Evolutionary conservation across 1,140 invertebrate species (phyloP), one percentile per base, ranked within the genome.

Genomic region (Aphis craccivora): DNA sequence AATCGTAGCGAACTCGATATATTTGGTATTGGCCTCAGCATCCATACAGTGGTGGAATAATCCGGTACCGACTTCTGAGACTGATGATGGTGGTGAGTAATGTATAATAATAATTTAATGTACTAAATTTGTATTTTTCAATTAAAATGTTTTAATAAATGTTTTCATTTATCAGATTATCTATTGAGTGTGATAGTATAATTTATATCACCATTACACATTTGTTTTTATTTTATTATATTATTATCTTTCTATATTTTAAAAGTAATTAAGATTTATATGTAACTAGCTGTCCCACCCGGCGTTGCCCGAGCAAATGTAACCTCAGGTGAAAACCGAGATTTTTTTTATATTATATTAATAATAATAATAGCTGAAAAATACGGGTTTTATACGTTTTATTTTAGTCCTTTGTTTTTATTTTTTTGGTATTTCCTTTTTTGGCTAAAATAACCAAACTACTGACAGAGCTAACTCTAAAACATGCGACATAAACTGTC

Each of bases 21-120:
- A 97, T 94, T 95, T 97, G 14, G 94, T 97, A 18, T 97, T 96
- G 95, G 97, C 97, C 0, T 97, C 97, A 76, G 97, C 96, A 3
- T 96, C 97, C 94, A 96, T 97, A 53, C 97, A 97, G 94, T 96
- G 96, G 94, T 98, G 97, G 97, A 97, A 97, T 95, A 95, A 96
- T 45, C 90, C 81, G 22, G 43, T 94, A 18, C 48, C 76, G 25
- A 53, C 45, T 37, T 84, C 30, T 8, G 91, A 86, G 23, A 48
- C 22, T 84, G 76, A 93, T 20, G 81, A 23, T 43, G 76, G 81
- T 86, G 43, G 37, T 76, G 14, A 43, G n/a, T 81, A 48, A 81
- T 90, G 43, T 88, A 48, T 51, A 40, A 40, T 83, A 76, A 76
- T n/a, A 18, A 76, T 76, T 76, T 35, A 35, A 18, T 76, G 30